Conservation (phyloP, 1,140 invertebrate species). For the Papilio aristodemus region DNA sequence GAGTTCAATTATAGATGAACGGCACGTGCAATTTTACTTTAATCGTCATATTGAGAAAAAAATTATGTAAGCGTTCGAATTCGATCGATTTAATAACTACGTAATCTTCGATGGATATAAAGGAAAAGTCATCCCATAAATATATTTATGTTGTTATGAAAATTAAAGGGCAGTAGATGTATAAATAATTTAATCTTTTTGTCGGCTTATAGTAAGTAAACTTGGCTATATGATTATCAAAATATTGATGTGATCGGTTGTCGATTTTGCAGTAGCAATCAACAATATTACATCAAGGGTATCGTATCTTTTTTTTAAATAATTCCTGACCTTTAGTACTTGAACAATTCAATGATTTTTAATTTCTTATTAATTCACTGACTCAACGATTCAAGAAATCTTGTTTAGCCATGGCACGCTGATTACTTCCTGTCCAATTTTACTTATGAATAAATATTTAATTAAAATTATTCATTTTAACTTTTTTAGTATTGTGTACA, state of each 20-base stretch:
- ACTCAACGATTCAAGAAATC: neutral
- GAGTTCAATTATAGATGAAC: constrained; percentile 52
- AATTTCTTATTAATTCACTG: constrained; percentile 17
- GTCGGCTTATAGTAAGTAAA: neutral
- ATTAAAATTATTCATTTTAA: neutral
- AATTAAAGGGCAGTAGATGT: constrained; percentile 48
- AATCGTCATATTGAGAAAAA: neutral
- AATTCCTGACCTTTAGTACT: constrained; percentile 2
- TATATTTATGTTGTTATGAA: constrained; percentile 34
- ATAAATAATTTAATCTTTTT: constrained; percentile 41
- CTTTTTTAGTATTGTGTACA: neutral
- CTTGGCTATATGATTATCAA: constrained; percentile 43
- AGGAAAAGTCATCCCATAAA: neutral
- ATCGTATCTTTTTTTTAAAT: neutral
- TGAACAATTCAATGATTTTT: constrained; percentile 14
- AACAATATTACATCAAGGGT: constrained; percentile 4
- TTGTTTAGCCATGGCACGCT: neutral
- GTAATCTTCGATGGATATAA: neutral
- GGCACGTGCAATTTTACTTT: constrained; percentile 35
- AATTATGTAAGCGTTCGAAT: neutral
- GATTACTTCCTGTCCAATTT: constrained; percentile 13
- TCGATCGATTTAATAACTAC: neutral
- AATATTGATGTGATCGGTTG: constrained; percentile 42
- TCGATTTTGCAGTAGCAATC: constrained; percentile 25
- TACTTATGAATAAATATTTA: neutral